Conservation (phyloP, 2,888 invertebrate species). For the Lysandra coridon region DNA sequence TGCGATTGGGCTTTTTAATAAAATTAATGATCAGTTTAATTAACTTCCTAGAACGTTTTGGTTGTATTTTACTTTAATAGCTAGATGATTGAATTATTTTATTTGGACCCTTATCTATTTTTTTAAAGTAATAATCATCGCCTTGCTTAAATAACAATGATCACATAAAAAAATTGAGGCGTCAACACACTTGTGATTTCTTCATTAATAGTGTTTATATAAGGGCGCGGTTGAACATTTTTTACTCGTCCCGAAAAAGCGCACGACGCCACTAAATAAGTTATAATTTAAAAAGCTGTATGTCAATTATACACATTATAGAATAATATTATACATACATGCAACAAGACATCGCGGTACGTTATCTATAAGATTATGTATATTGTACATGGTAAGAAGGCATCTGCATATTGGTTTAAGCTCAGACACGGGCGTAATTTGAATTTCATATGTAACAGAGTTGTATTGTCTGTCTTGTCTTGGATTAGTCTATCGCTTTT, state of each 20-base stretch:
- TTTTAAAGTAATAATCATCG: too few species aligned
- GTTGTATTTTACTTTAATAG: neutral
- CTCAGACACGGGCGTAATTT: conserved; percentile 19
- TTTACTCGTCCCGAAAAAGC: too few species aligned
- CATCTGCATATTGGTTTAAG: conserved; percentile 31
- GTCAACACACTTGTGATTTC: too few species aligned
- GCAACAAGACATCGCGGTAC: neutral
- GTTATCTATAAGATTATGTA: conserved; percentile 4
- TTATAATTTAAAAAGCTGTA: too few species aligned
- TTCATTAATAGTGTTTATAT: too few species aligned
- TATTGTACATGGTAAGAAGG: neutral
- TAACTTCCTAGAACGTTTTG: neutral
- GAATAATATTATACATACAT: too few species aligned
- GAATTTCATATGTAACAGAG: conserved; percentile 18
- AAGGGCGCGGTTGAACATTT: too few species aligned
- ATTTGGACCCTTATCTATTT: too few species aligned
- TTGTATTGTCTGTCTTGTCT: neutral
- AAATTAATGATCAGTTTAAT: neutral
- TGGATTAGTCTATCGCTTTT: neutral
- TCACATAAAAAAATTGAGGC: too few species aligned
- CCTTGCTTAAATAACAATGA: too few species aligned
- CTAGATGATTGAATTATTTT: neutral
- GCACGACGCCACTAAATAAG: too few species aligned
- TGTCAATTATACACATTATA: too few species aligned
- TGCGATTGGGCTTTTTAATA: neutral